phyloP scores from a whole-genome alignment of 2,113 vertebrate genomes.

The Microcebus lehilahytsara region DNA sequence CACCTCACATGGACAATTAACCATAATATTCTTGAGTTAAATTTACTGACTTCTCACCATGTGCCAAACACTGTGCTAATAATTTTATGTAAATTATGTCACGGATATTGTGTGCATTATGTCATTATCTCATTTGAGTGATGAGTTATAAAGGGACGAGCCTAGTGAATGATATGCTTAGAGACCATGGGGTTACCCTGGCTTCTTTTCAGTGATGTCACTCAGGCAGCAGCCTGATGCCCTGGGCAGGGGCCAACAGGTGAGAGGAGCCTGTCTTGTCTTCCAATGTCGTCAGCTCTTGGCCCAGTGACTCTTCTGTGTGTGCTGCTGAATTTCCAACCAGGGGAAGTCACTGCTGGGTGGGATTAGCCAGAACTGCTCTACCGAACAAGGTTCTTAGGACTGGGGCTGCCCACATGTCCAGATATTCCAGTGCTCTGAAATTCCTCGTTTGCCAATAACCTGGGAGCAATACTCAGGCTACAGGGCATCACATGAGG shows the following conservation, averaged over 20 bases:
- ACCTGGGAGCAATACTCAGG: not conserved
- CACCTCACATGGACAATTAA: not conserved
- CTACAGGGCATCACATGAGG: not conserved
- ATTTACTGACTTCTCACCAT: conserved; percentile 32
- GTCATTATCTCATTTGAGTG: conserved; percentile 58
- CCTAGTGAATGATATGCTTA: conserved; percentile 9
- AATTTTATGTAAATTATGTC: conserved; percentile 36
- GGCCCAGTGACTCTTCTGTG: not conserved
- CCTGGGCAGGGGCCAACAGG: not conserved
- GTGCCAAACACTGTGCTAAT: conserved; percentile 13
- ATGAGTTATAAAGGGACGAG: not conserved
- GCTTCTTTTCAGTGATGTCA: not conserved
- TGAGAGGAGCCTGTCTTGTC: not conserved
- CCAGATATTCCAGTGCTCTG: not conserved
- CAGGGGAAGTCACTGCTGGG: not conserved
- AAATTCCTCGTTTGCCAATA: not conserved
- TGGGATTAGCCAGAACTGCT: not conserved
- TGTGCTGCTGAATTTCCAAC: not conserved
- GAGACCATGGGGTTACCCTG: conserved; percentile 29
- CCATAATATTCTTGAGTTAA: not conserved
- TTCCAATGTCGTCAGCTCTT: not conserved
- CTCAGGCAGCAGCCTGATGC: not conserved
- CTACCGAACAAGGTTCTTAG: not conserved
- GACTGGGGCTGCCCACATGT: not conserved
- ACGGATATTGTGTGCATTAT: conserved; percentile 12